Conservation (phyloP, 2,888 invertebrate species). For the Brachyptera risi region DNA sequence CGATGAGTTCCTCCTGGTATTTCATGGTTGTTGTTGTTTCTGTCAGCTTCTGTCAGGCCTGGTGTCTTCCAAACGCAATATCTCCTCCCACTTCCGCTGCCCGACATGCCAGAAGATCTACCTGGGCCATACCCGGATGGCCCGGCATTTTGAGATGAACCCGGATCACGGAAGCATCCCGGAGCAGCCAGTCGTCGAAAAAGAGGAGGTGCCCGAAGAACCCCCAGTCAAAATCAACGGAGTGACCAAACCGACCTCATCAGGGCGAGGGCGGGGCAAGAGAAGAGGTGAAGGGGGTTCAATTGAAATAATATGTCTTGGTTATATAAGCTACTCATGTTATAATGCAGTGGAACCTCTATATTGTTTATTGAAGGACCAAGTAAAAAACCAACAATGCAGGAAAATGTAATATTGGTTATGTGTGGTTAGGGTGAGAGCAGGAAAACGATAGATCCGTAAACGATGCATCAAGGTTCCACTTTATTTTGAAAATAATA, state of each 20-base stretch:
- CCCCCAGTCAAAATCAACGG: conserved; percentile 27
- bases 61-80: conserved; percentile 43
- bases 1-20: too few species aligned
- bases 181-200: neutral
- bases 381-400: too few species aligned
- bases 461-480: too few species aligned
- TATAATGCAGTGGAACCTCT: too few species aligned
- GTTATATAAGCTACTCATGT: too few species aligned
- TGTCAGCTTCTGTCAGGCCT: neutral
- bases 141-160: conserved; percentile 57
- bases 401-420: too few species aligned
- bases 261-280: conserved; percentile 36
- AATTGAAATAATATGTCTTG: too few species aligned
- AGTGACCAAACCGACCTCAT: conserved; percentile 20
- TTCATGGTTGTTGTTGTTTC: too few species aligned
- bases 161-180: conserved; percentile 53
- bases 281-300: conserved; percentile 43
- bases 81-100: conserved; percentile 54
- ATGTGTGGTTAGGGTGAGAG: too few species aligned
- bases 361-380: too few species aligned
- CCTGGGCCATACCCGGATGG: conserved; percentile 56
- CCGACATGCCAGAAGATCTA: conserved; percentile 62
- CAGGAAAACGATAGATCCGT: too few species aligned
- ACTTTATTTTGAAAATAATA: too few species aligned
- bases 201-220: neutral